phyloP scores from a whole-genome alignment of 2,888 invertebrate species.

The Hyalella azteca region DNA sequence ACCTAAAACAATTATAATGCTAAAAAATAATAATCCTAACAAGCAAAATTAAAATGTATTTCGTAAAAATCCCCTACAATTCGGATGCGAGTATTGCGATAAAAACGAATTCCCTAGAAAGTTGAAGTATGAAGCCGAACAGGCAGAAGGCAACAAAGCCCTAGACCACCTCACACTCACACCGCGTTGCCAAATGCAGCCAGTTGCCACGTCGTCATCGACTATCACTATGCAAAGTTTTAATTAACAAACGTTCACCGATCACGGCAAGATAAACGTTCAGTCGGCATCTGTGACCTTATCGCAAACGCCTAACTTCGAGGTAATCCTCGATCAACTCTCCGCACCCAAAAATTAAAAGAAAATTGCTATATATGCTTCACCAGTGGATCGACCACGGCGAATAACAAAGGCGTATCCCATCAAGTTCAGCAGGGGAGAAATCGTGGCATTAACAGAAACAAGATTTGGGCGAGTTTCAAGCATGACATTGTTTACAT shows the following conservation, averaged over 20 bases:
- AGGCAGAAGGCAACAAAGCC: constrained; percentile 24
- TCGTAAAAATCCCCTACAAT: too few species aligned
- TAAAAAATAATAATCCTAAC: too few species aligned
- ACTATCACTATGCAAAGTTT: constrained; percentile 11
- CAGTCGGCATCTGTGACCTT: constrained; percentile 16
- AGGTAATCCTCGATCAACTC: constrained; percentile 31
- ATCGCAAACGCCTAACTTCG: constrained; percentile 10
- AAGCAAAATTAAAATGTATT: too few species aligned
- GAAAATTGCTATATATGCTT: neutral
- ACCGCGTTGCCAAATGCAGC: constrained; percentile 36
- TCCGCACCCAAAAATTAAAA: constrained; percentile 30
- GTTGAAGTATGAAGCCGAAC: neutral
- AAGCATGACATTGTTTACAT: constrained; percentile 56
- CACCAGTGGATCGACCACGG: neutral
- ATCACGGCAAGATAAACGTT: constrained; percentile 30
- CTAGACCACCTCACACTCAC: constrained; percentile 51
- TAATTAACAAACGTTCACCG: constrained; percentile 28
- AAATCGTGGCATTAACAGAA: neutral
- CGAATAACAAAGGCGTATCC: constrained; percentile 35
- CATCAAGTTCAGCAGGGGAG: neutral
- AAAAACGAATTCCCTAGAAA: neutral
- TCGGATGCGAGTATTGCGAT: too few species aligned
- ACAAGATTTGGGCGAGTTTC: constrained; percentile 46
- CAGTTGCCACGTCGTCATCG: constrained; percentile 32
- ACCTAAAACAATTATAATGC: too few species aligned